Evolutionary conservation across 1,140 invertebrate genomes (phyloP).

Genomic region (Euwallacea similis): DNA sequence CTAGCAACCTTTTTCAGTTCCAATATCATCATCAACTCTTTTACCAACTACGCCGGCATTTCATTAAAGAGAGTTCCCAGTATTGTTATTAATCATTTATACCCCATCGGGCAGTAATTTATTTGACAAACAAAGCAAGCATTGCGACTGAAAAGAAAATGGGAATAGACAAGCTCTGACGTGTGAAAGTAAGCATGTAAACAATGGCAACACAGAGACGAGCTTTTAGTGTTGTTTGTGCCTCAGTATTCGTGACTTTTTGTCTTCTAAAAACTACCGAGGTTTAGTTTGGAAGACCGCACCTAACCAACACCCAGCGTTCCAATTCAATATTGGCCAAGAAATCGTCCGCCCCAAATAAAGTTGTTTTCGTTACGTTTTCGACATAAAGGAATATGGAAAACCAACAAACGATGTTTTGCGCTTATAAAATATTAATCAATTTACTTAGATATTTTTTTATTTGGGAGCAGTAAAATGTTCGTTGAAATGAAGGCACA

Average conservation of each 20-base stretch:
- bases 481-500: not conserved
- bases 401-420: slow-evolving; percentile 14
- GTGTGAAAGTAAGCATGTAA: slow-evolving; percentile 24
- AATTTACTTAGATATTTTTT: slow-evolving; percentile 4
- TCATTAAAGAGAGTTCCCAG: not conserved
- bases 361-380: slow-evolving; percentile 3
- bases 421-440: slow-evolving; percentile 18
- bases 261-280: not conserved
- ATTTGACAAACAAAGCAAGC: slow-evolving; percentile 10
- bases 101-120: slow-evolving; percentile 2
- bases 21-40: too few species aligned
- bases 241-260: slow-evolving; percentile 13
- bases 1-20: not conserved
- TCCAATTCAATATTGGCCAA: not conserved
- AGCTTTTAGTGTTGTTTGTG: slow-evolving; percentile 25
- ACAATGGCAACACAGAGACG: slow-evolving; percentile 5
- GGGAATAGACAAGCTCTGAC: slow-evolving; percentile 16
- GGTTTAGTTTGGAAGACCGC: not conserved
- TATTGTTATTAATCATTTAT: slow-evolving; percentile 12
- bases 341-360: not conserved
- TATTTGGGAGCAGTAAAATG: not conserved
- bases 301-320: not conserved
- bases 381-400: slow-evolving; percentile 5
- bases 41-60: not conserved
- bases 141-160: not conserved